phyloP scores from a whole-genome alignment of 2,888 invertebrate species.

The Chrysodeixis includens region DNA sequence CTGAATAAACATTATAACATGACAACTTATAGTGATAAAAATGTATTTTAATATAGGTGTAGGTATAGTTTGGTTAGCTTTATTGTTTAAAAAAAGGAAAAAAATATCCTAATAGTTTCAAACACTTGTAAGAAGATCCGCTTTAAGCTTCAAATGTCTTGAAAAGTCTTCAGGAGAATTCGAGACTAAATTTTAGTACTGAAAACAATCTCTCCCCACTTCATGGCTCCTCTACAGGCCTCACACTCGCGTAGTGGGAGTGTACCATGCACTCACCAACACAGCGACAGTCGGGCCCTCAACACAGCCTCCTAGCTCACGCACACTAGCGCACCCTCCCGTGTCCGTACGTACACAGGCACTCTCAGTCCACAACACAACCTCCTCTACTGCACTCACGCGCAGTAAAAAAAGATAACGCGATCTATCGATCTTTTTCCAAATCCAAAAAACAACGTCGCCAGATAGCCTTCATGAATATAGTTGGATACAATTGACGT shows the following conservation, averaged over 20 bases:
- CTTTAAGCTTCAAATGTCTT: background rate
- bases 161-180: background rate
- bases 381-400: slow-evolving; percentile 89
- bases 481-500: slow-evolving; percentile 83
- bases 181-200: slow-evolving; percentile 13
- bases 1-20: slow-evolving; percentile 45
- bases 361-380: slow-evolving; percentile 88
- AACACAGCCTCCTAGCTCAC: slow-evolving; percentile 78
- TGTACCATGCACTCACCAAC: slow-evolving; percentile 84
- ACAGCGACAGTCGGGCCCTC: slow-evolving; percentile 73
- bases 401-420: slow-evolving; percentile 88
- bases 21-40: slow-evolving; percentile 14
- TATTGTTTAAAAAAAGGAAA: background rate
- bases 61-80: background rate
- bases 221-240: slow-evolving; percentile 72
- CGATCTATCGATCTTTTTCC: slow-evolving; percentile 88
- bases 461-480: slow-evolving; percentile 77
- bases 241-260: slow-evolving; percentile 82
- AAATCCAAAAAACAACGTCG: slow-evolving; percentile 81
- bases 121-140: background rate
- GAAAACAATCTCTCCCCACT: slow-evolving; percentile 33
- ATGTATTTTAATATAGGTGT: background rate
- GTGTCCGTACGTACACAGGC: slow-evolving; percentile 85
- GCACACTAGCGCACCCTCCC: slow-evolving; percentile 75
- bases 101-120: background rate